These are phyloP conservation scores for Stenodema calcarata DNA, from an alignment of 2,888 invertebrate genomes.

Conservation along the genomic window DNA sequence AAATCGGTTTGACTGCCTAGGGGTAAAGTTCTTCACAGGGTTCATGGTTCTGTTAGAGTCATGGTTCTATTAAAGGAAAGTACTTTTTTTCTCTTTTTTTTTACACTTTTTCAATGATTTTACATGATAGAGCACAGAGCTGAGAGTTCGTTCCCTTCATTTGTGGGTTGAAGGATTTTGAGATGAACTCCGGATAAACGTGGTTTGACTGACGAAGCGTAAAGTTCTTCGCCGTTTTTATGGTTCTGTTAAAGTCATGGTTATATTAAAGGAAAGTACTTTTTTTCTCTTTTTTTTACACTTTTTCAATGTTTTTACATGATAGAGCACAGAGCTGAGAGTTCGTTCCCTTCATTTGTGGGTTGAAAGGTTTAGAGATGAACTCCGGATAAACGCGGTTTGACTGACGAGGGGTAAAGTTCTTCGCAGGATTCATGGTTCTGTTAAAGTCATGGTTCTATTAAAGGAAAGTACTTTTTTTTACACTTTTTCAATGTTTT, in stretches of 20 bases:
- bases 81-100: too few species aligned
- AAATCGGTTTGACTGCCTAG: slow-evolving; percentile 68
- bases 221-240: slow-evolving; percentile 64
- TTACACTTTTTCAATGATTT: too few species aligned
- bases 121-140: slow-evolving; percentile 88
- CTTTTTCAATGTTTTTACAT: too few species aligned
- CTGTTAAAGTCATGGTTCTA: too few species aligned
- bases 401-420: slow-evolving; percentile 62
- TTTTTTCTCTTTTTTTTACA: too few species aligned
- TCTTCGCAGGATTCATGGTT: too few species aligned
- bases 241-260: too few species aligned
- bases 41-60: too few species aligned
- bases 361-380: slow-evolving; percentile 75
- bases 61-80: too few species aligned
- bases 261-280: too few species aligned
- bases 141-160: slow-evolving; percentile 80
- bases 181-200: slow-evolving; percentile 71
- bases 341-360: slow-evolving; percentile 76
- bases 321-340: slow-evolving; percentile 86
- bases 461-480: too few species aligned
- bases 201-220: slow-evolving; percentile 66
- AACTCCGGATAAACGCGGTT: slow-evolving; percentile 71
- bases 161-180: slow-evolving; percentile 74
- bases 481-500: too few species aligned
- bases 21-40: slow-evolving; percentile 63